Base-by-base conservation (phyloP, 1,140 invertebrate genomes). In the Saccostrea glomerata region DNA sequence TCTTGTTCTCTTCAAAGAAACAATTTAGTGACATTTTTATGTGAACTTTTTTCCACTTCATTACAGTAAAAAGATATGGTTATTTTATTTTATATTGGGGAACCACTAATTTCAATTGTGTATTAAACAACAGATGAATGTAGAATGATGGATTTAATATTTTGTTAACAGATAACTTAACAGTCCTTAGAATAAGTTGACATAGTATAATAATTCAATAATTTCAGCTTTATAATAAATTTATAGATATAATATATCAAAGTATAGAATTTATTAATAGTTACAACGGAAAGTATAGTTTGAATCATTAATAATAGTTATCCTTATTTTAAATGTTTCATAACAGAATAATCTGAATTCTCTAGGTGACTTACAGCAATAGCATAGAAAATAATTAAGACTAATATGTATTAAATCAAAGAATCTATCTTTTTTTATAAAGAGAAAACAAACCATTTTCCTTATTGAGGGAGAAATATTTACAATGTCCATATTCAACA, bases 281-380 rank as follows among this genome's bases (percentile, higher is more conserved):
- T 63, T 63, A 20, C 17, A 20, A 63, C n/a, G n/a, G n/a, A 47
- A 47, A 47, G 6, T 1, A 9, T 47, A 66, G 60, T n/a, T 77
- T 30, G 70, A 25, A 36, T 30, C 30, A 77, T 77, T 77, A 77
- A 77, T 77, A 36, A 77, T 30, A 77, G 70, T 13, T 77, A 77
- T 77, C 70, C 23, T 77, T 36, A 30, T 77, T 73, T 11, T 73
- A 36, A 77, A 36, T 63, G 58, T 63, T 20, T 63, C 5, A 20
- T 77, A 77, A 77, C 25, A 77, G 25, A 77, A n/a, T 63, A 63
- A 17, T 63, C 58, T 63, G n/a, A 63, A 63, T 15, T 25, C 23
- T 23, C 13, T 73, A 30, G 11, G 70, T 77, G 15, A 25, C 30
- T 77, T 77, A 36, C 30, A 36, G 25, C 1, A 77, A 77, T 25